Evolutionary conservation across 2,797 vertebrate species (phyloP).

Genomic region (Bovichtus variegatus): DNA sequence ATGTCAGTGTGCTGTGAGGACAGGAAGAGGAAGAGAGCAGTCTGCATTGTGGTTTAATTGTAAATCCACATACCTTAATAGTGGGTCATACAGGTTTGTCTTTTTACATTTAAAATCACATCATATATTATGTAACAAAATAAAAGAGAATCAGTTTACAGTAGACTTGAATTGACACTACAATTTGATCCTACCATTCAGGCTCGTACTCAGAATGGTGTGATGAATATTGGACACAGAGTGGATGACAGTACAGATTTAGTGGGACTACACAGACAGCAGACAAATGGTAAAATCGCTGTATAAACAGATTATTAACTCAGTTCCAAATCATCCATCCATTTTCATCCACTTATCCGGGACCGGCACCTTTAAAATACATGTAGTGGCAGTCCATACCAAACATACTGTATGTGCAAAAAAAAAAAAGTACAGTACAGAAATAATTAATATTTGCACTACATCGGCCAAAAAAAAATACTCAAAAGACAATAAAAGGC

Average conservation of each 20-base stretch:
- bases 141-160: constrained; percentile 63
- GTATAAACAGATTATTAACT: constrained; percentile 86
- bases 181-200: constrained; percentile 44
- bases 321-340: constrained; percentile 78
- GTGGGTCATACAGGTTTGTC: constrained; percentile 9
- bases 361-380: constrained; percentile 87
- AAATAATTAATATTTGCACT: constrained; percentile 78
- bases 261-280: constrained; percentile 68
- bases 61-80: constrained; percentile 20
- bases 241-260: constrained; percentile 81
- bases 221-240: constrained; percentile 38
- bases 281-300: constrained; percentile 80
- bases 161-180: constrained; percentile 51
- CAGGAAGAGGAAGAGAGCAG: background rate
- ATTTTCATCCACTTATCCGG: no score
- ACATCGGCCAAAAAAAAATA: constrained; percentile 64
- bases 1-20: background rate
- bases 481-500: constrained; percentile 53
- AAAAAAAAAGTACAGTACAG: constrained; percentile 84
- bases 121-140: constrained; percentile 60
- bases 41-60: constrained; percentile 26
- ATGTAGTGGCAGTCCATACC: constrained; percentile 83
- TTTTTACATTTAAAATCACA: constrained; percentile 50
- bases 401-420: constrained; percentile 83
- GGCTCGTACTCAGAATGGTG: constrained; percentile 55